Evolutionary conservation across 2,888 invertebrate genomes (phyloP).

Genomic region (Deilephila elpenor): DNA sequence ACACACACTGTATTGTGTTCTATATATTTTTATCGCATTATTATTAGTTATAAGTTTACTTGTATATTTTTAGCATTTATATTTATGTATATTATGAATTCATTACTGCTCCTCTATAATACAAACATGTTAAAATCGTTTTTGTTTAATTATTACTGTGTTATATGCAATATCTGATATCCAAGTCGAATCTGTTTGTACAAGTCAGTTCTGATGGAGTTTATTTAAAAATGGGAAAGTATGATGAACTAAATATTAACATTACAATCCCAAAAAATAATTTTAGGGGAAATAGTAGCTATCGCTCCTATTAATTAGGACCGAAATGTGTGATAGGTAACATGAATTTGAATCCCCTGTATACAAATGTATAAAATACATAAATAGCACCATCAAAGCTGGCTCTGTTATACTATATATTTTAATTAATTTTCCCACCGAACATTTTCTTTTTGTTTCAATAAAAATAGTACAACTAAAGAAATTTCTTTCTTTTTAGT

Average conservation of each 20-base stretch:
- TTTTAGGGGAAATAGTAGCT: too few species aligned
- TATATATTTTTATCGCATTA: conserved; percentile 53
- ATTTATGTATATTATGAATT: conserved; percentile 67
- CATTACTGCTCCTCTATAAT: conserved; percentile 47
- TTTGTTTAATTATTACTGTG: conserved; percentile 16
- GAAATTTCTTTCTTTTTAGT: conserved; percentile 40
- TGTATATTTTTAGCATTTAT: conserved; percentile 68
- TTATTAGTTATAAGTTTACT: conserved; percentile 53
- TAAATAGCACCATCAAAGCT: neutral
- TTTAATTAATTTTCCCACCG: conserved; percentile 63
- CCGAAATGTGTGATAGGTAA: neutral
- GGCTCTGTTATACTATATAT: conserved; percentile 41
- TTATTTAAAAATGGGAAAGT: neutral
- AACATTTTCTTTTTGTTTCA: conserved; percentile 46
- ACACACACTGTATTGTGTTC: conserved; percentile 41
- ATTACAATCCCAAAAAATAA: too few species aligned
- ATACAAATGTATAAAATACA: neutral
- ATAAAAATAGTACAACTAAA: conserved; percentile 50
- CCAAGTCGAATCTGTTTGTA: conserved; percentile 46
- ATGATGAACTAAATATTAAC: neutral
- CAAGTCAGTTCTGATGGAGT: neutral
- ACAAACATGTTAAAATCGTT: conserved; percentile 37
- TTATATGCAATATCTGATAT: conserved; percentile 55
- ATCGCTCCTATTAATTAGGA: neutral
- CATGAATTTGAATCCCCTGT: neutral